These are phyloP conservation scores for Vultur gryphus DNA, from an alignment of 2,797 vertebrate genomes.

Conservation along the genomic window DNA sequence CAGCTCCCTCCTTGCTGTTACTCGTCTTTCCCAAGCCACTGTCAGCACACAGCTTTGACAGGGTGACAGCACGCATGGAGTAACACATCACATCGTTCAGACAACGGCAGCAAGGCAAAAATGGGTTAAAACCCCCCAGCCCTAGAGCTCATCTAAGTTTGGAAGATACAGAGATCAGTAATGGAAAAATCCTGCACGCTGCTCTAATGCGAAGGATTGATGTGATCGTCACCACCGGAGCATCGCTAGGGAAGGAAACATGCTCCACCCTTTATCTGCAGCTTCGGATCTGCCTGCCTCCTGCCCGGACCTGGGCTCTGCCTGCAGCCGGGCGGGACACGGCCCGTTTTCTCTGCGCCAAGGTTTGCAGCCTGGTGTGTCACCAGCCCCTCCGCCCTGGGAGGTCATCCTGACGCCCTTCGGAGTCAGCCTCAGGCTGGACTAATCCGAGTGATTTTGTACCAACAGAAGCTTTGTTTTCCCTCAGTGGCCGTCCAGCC, in stretches of 20 bases:
- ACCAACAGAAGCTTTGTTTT: background rate
- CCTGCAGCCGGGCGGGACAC: rapidly evolving
- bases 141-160: background rate
- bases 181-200: background rate
- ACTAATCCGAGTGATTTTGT: rapidly evolving
- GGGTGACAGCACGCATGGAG: rapidly evolving
- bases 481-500: background rate
- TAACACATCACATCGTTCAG: background rate
- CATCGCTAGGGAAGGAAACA: rapidly evolving
- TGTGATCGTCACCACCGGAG: rapidly evolving
- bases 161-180: background rate
- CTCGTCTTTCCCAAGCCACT: rapidly evolving
- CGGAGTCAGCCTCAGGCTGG: background rate
- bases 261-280: rapidly evolving
- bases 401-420: rapidly evolving
- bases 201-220: background rate
- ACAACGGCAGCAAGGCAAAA: background rate
- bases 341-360: background rate
- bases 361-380: background rate
- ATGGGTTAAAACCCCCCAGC: rapidly evolving
- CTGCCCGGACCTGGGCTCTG: background rate
- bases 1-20: background rate
- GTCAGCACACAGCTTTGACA: background rate
- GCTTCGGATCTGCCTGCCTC: background rate
- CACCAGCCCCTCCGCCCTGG: rapidly evolving